Evolutionary conservation across 1,140 invertebrate genomes (phyloP), one percentile per base, ranked within the genome.

Genomic region (Drosophila repletoides): DNA sequence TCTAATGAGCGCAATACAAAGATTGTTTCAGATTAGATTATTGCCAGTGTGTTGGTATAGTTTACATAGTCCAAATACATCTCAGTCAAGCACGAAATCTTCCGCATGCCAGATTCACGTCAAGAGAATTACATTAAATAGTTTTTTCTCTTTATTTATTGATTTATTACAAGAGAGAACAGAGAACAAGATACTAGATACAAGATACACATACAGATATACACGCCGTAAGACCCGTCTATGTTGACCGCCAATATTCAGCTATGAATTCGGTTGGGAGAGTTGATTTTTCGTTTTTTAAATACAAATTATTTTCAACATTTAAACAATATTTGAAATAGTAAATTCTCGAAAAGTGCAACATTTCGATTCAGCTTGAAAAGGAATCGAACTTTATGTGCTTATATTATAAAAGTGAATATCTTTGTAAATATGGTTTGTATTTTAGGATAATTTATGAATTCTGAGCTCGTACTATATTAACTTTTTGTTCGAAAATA

Each of bases 131-230:
- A 14, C 12, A 12, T 22, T 12, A 22, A 36, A 15, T 31, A 22
- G 17, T 46, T 1, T 15, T 2, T 15, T 12, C 3, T n/a, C 17
- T 36, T 36, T 9, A 15, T n/a, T 31, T 51, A 14, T 21, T 22
- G 10, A 28, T 61, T 61, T 51, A 52, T 61, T 61, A 61, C 48
- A 41, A 40, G n/a, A 28, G 6, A 38, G 33, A 40, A 40, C 17
- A 49, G 19, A 9, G 58, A 51, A 31, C 34, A 40, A 40, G 19
- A 9, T 33, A n/a, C n/a, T n/a, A n/a, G n/a, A n/a, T n/a, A n/a
- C 10, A 40, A 41, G 10, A 28, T 24, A 52, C 34, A 17, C 10
- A 31, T 53, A 61, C 19, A 41, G 58, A 28, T 24, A 52, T 26
- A 17, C 10, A 31, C 41, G 53, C 19, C 31, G 58, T 43, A 1